Evolutionary conservation across 2,797 vertebrate species (phyloP).

Genomic region (Borostomias antarcticus): DNA sequence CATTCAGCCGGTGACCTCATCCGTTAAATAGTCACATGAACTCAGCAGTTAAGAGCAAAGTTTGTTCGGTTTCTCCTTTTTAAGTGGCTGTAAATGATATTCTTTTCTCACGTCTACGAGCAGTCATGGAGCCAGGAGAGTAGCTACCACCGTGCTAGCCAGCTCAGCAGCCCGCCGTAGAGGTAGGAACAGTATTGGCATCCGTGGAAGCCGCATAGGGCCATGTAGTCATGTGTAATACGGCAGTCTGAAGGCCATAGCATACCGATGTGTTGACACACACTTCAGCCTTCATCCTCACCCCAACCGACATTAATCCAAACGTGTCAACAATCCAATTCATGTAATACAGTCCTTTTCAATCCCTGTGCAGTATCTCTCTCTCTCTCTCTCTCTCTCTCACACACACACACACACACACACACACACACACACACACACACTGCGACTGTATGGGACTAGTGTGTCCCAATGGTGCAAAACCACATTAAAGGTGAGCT

Average conservation of each 20-base stretch:
- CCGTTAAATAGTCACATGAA: constrained; percentile 53
- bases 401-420: constrained; percentile 21
- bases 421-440: constrained; percentile 30
- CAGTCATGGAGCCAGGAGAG: constrained; percentile 42
- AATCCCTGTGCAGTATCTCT: constrained; percentile 20
- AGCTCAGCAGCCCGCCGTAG: constrained; percentile 24
- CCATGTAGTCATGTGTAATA: constrained; percentile 38
- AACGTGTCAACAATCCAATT: constrained; percentile 40
- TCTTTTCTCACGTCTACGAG: constrained; percentile 56
- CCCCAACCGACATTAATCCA: constrained; percentile 23
- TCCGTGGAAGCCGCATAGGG: constrained; percentile 43
- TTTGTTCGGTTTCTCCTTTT: constrained; percentile 25
- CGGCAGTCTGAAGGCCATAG: constrained; percentile 24
- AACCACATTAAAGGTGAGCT: constrained; percentile 75
- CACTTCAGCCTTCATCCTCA: constrained; percentile 18
- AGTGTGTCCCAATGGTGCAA: constrained; percentile 48
- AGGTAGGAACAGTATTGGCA: neutral
- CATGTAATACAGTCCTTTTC: constrained; percentile 39
- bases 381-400: constrained; percentile 15
- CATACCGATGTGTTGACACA: constrained; percentile 42
- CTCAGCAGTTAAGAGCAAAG: constrained; percentile 32
- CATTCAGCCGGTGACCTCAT: constrained; percentile 67
- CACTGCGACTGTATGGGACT: neutral
- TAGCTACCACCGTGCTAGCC: constrained; percentile 44
- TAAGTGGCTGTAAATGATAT: constrained; percentile 55